These are phyloP conservation scores for Scelioninae gen. 2 DNA, from an alignment of 2,888 invertebrate species.

Conservation along the genomic window DNA sequence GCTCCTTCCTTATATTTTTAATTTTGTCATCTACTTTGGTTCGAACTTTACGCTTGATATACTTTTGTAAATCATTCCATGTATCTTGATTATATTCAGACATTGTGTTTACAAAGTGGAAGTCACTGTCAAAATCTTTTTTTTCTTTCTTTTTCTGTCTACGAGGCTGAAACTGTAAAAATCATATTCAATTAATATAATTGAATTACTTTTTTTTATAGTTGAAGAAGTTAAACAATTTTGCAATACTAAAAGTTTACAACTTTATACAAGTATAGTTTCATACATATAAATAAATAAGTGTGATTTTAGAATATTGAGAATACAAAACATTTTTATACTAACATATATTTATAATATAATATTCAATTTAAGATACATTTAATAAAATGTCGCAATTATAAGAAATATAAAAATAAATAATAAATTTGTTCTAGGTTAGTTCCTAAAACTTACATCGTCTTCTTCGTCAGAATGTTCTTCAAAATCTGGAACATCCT, in stretches of 20 bases:
- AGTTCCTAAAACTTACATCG: constrained; percentile 78
- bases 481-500: constrained; percentile 87
- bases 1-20: constrained; percentile 76
- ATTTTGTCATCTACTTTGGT: constrained; percentile 92
- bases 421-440: too few species aligned
- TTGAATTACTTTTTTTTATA: too few species aligned
- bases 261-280: too few species aligned
- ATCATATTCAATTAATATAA: neutral
- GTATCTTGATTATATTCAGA: constrained; percentile 89
- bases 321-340: too few species aligned
- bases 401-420: too few species aligned
- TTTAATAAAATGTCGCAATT: too few species aligned
- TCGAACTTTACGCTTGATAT: constrained; percentile 87
- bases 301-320: too few species aligned
- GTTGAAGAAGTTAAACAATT: too few species aligned
- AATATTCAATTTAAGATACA: too few species aligned
- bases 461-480: constrained; percentile 88
- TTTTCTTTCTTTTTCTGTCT: constrained; percentile 84
- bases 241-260: too few species aligned
- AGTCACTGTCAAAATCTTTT: constrained; percentile 87
- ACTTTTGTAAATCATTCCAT: constrained; percentile 87
- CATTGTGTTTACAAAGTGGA: constrained; percentile 86
- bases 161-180: constrained; percentile 86
- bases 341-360: too few species aligned
- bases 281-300: too few species aligned